Conservation (phyloP, 2,797 vertebrate species). For the Huso huso region DNA sequence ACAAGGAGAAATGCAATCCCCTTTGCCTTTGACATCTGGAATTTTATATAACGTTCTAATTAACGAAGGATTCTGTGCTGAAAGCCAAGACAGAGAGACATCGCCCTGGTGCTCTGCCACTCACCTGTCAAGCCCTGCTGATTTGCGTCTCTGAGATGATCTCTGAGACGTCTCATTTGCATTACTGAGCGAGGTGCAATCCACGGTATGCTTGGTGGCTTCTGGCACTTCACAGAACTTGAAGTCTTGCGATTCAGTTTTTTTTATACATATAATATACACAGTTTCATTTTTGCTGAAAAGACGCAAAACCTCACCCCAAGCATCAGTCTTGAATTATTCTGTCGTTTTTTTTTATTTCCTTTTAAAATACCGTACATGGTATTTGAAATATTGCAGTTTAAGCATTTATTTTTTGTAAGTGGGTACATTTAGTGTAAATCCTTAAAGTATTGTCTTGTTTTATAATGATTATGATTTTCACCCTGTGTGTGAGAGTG, state of each 20-base stretch:
- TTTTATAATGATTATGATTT: too few relatives aligned
- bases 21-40: conserved; percentile 7
- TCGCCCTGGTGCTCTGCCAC: conserved; percentile 5
- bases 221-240: background rate
- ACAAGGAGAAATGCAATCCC: background rate
- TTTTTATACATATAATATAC: background rate
- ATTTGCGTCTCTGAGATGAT: background rate
- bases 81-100: conserved; percentile 7
- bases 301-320: background rate
- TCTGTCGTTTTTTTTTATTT: background rate
- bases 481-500: too few relatives aligned
- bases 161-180: conserved; percentile 5
- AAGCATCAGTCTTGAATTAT: background rate
- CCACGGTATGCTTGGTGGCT: background rate
- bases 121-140: conserved; percentile 6
- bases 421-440: too few relatives aligned
- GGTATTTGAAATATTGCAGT: too few relatives aligned
- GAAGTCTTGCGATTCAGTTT: background rate
- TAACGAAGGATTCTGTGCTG: conserved; percentile 6
- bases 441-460: too few relatives aligned
- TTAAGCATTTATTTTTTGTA: too few relatives aligned
- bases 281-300: background rate
- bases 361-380: background rate
- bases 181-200: background rate
- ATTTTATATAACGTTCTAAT: conserved; percentile 7